Base-by-base conservation (phyloP, 2,888 invertebrate species). In the Conus canariensis region DNA sequence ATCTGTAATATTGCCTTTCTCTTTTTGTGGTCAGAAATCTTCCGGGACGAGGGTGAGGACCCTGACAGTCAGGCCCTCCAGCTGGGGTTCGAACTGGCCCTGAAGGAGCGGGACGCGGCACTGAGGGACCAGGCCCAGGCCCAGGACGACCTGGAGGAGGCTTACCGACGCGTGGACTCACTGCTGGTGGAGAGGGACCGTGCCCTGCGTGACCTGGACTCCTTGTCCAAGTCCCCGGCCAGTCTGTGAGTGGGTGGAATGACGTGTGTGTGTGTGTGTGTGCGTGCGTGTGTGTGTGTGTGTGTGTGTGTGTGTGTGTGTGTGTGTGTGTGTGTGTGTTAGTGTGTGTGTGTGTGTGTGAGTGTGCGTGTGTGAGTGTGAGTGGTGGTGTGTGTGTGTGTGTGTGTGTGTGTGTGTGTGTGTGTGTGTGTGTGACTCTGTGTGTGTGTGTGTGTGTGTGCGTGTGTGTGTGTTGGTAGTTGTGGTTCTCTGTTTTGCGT, bases 61-160 rank as follows among this genome's bases (percentile, higher is more conserved):
- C 6, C 30, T 9, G 89, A 89, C 8, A 95, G 95, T 19, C 95
- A 95, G 86, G 95, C 96, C 8, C 91, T 96, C 80, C 95, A 96
- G 91, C 93, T 96, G n/a, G 95, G 96, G 8, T 94, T 95, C 92
- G 95, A 96, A 91, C 92, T 96, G 70, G 96, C 96, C 16, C 91
- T 96, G 25, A 95, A 95, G 90, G 96, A 96, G 90, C 91, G 96
- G 16, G 95, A 96, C 92, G 95, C 94, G 0, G 95, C 95, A 16
- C 90, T 96, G 60, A 93, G 95, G n/a, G 96, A 96, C 88, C 96
- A 96, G 90, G 95, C 95, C 10, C 92, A 93, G 64, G 95, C 95
- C 0, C 90, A 95, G 19, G 95, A 96, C 90, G 95, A 95, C 82
- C 92, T 95, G 25, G 95, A 95, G 88, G 93, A 93, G 56, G 95